Evolutionary conservation across 2,797 vertebrate genomes (phyloP).

Genomic region (Pseudocheirus occidentalis): DNA sequence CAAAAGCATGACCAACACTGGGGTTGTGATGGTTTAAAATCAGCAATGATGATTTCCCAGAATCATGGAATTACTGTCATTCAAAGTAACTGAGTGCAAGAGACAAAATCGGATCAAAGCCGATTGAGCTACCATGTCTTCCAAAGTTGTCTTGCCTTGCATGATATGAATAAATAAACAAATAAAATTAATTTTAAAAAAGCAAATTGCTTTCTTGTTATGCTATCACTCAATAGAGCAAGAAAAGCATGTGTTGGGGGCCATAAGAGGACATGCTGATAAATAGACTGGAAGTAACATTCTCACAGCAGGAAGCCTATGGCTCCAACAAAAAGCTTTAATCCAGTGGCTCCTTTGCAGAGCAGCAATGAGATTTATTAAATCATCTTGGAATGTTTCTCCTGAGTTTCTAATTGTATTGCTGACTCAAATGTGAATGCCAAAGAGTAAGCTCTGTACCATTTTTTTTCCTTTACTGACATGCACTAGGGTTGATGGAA

Average conservation of each 20-base stretch:
- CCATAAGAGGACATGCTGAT: conserved; percentile 67
- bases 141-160: conserved; percentile 37
- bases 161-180: neutral
- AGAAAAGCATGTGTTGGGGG: conserved; percentile 19
- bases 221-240: conserved; percentile 47
- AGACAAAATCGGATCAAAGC: conserved; percentile 60
- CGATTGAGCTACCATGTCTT: conserved; percentile 59
- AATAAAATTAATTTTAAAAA: neutral
- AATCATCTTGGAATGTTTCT: conserved; percentile 66
- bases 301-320: conserved; percentile 69
- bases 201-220: conserved; percentile 24
- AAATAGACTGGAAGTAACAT: conserved; percentile 76
- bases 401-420: conserved; percentile 69
- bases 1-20: neutral
- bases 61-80: conserved; percentile 50
- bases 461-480: conserved; percentile 60
- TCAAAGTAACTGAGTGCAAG: conserved; percentile 56
- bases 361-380: conserved; percentile 72
- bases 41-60: conserved; percentile 58
- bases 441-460: conserved; percentile 61
- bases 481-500: conserved; percentile 57
- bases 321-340: conserved; percentile 65
- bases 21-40: conserved; percentile 57
- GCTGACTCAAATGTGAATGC: conserved; percentile 71
- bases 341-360: conserved; percentile 61